Base-by-base conservation (phyloP, 2,113 vertebrate species). In the Mola mola region DNA sequence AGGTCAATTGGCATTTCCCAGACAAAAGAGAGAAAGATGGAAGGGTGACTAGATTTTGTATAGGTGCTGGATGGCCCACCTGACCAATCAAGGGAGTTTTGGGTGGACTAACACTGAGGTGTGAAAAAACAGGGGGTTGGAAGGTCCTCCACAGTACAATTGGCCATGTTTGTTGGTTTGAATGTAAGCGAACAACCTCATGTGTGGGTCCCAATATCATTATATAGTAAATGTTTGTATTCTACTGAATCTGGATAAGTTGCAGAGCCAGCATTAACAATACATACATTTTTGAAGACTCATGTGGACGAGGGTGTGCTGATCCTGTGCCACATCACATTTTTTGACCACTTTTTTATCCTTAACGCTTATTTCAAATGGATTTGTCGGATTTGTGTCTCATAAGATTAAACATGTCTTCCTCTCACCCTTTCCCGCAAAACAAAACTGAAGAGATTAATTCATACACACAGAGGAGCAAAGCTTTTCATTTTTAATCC, bases 401-500 rank as follows among this genome's bases (percentile, higher is more conserved):
- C 2, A 2, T 16, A 13, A 56, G 56, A 78, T 75, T 68, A 57
- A 60, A 75, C n/a, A 22, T 11, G 11, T n/a, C 7, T 57, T 19
- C 25, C 12, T n/a, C 10, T 8, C 3, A 0, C 24, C 6, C 19
- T 15, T 5, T 37, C 6, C 37, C 3, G 55, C 15, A 19, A 20
- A 16, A 24, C 31, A 22, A 13, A 20, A n/a, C 17, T 3, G 19
- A 11, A 37, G 5, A 22, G 20, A 41, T 26, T 15, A 3, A 20
- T n/a, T n/a, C 20, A 44, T 0, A 22, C 20, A 49, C 11, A 59
- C 24, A 55, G 1, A 26, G 5, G 29, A 20, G 17, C 5, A 20
- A 15, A 49, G 33, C 22, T 65, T 79, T 64, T 38, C 20, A 25
- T 8, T 68, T 84, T 87, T 88, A 82, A 73, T 86, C 40, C 70